Evolutionary conservation across 2,797 vertebrate species (phyloP).

Genomic region (Semotilus atromaculatus): DNA sequence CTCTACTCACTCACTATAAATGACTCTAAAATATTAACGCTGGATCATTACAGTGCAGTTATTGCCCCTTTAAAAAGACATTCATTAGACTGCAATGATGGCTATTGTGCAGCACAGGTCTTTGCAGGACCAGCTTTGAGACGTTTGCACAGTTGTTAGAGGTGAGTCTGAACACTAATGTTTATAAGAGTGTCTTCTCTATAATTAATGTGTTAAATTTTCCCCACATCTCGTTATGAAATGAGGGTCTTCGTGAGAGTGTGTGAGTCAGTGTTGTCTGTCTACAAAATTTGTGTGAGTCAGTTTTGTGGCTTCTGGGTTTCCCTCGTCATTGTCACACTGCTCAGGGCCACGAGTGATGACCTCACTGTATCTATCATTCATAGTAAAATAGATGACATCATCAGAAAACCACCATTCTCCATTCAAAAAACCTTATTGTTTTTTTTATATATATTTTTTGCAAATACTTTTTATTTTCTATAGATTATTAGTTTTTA

Average conservation of each 20-base stretch:
- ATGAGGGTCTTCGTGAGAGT: constrained; percentile 11
- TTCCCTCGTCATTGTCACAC: constrained; percentile 6
- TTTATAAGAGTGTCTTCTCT: not conserved
- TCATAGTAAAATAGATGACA: constrained; percentile 26
- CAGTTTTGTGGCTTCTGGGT: not conserved
- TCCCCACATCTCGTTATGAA: not conserved
- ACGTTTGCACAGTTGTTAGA: constrained; percentile 5
- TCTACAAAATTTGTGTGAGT: constrained; percentile 10
- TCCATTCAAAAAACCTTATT: not conserved
- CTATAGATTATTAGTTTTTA: not conserved
- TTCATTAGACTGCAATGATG: constrained; percentile 63
- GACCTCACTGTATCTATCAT: not conserved
- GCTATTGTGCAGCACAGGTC: constrained; percentile 58
- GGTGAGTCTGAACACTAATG: not conserved
- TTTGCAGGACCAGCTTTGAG: constrained; percentile 52
- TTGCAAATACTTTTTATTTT: not conserved
- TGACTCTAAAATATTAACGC: constrained; percentile 54
- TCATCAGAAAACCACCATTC: constrained; percentile 7
- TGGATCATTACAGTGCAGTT: constrained; percentile 71
- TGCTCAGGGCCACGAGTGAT: constrained; percentile 1
- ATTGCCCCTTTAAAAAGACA: constrained; percentile 71
- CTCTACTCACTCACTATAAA: constrained; percentile 49
- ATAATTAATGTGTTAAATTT: not conserved
- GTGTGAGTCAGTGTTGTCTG: constrained; percentile 13
- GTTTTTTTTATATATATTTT: no score